Evolutionary conservation across 2,113 vertebrate species (phyloP).

Genomic region (Cromileptes altivelis): DNA sequence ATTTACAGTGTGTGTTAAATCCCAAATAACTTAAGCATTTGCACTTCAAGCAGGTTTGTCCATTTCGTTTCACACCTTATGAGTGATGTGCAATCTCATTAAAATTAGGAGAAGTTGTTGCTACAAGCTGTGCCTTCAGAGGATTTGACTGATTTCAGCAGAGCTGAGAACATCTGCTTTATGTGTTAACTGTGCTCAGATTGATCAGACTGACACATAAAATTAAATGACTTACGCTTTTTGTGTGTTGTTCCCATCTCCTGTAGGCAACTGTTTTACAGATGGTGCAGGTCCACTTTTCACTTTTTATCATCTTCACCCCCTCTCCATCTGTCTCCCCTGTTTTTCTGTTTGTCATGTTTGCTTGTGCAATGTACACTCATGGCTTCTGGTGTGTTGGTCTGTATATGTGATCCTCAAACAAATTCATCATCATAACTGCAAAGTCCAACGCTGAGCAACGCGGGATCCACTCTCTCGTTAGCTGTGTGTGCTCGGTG

Average conservation of each 20-base stretch:
- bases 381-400: conserved; percentile 62
- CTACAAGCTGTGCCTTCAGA: conserved; percentile 19
- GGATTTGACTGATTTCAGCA: conserved; percentile 26
- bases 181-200: neutral
- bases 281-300: conserved; percentile 76
- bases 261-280: conserved; percentile 69
- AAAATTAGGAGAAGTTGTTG: neutral
- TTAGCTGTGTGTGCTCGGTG: conserved; percentile 11
- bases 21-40: neutral
- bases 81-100: neutral
- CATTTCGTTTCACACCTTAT: neutral
- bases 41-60: neutral
- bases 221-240: conserved; percentile 21
- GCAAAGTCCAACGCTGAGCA: conserved; percentile 1
- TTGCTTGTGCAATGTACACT: conserved; percentile 61
- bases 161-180: conserved; percentile 44
- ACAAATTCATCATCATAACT: conserved; percentile 48
- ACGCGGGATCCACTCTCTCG: conserved; percentile 19
- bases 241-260: conserved; percentile 16
- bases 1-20: no score
- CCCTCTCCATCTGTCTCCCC: conserved; percentile 77
- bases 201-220: conserved; percentile 18
- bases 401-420: conserved; percentile 47
- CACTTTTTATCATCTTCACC: conserved; percentile 72
- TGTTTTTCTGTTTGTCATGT: conserved; percentile 52